phyloP scores from a whole-genome alignment of 2,797 vertebrate genomes.

The Sylvilagus floridanus region DNA sequence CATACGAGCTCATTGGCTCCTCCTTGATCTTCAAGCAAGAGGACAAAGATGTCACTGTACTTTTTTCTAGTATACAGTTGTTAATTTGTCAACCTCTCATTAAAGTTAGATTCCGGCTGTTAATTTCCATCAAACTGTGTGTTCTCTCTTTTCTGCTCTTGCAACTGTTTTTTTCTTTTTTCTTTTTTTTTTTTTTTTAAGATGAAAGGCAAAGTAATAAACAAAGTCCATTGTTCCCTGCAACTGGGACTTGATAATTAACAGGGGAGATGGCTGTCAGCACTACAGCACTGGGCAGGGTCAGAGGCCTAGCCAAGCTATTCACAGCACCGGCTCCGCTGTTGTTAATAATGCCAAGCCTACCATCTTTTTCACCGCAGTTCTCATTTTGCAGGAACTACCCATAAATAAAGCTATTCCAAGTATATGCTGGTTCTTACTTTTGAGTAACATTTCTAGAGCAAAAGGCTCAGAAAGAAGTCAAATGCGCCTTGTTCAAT shows the following conservation, averaged over 20 bases:
- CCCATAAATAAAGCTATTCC: conserved; percentile 64
- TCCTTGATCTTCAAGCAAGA: conserved; percentile 50
- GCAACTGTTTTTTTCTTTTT: conserved; percentile 6
- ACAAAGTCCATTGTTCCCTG: conserved; percentile 54
- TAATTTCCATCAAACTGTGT: conserved; percentile 57
- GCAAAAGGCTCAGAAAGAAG: conserved; percentile 69
- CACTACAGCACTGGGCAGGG: background rate
- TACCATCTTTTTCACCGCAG: conserved; percentile 21
- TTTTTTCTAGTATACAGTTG: conserved; percentile 27
- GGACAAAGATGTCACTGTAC: background rate
- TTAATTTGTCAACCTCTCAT: conserved; percentile 60
- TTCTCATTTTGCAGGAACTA: conserved; percentile 36
- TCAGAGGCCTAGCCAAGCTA: background rate
- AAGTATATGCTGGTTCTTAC: conserved; percentile 49
- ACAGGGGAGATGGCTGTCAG: background rate
- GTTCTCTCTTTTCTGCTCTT: conserved; percentile 26
- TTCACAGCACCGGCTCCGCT: background rate
- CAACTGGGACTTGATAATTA: conserved; percentile 54
- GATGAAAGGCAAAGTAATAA: conserved; percentile 58
- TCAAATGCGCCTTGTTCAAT: conserved; percentile 57
- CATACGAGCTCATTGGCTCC: background rate
- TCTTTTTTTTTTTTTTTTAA: conserved; percentile 46
- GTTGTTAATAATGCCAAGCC: background rate
- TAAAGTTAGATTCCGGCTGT: conserved; percentile 48
- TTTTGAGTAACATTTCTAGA: conserved; percentile 71